Percentiles rank a stretch among this genome's conserved stretches.
Evolutionary conservation across 37 sponge, comb jelly and placozoan species (phyloP).

Genomic region (Haliclona indistincta): DNA sequence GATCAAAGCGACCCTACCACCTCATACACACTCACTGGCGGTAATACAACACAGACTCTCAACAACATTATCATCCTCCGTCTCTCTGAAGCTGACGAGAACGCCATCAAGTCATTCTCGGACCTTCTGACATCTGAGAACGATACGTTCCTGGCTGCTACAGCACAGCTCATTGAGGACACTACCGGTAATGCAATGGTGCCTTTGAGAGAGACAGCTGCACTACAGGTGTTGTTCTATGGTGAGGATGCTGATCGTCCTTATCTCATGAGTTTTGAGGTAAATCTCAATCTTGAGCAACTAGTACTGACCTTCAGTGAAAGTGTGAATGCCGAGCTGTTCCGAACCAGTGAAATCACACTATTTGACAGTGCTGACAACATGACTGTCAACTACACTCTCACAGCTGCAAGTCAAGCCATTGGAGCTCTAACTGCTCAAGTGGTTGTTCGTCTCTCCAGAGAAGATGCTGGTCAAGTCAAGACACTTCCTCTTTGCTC

Average conservation of each 20-base stretch:
- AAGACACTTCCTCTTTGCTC: conserved; percentile 56
- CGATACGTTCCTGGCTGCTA: conserved; percentile 74
- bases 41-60: conserved; percentile 28
- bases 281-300: conserved; percentile 39
- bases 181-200: conserved; percentile 76
- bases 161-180: conserved; percentile 76
- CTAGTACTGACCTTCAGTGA: conserved; percentile 77
- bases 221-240: conserved; percentile 39
- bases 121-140: conserved; percentile 46
- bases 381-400: conserved; percentile 50
- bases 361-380: conserved; percentile 39
- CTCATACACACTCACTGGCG: conserved; percentile 60
- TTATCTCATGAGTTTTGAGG: conserved; percentile 43
- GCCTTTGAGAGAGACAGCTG: conserved; percentile 50
- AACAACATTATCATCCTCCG: conserved; percentile 55
- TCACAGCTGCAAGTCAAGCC: not conserved
- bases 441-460: conserved; percentile 47
- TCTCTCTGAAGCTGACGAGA: conserved; percentile 37
- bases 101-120: conserved; percentile 44
- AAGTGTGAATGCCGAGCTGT: conserved; percentile 71
- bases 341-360: conserved; percentile 53
- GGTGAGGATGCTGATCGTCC: conserved; percentile 69
- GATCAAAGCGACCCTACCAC: not conserved
- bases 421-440: conserved; percentile 12
- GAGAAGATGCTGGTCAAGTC: conserved; percentile 48